Evolutionary conservation across 2,888 invertebrate species (phyloP).

Genomic region (Autographa pulchrina): DNA sequence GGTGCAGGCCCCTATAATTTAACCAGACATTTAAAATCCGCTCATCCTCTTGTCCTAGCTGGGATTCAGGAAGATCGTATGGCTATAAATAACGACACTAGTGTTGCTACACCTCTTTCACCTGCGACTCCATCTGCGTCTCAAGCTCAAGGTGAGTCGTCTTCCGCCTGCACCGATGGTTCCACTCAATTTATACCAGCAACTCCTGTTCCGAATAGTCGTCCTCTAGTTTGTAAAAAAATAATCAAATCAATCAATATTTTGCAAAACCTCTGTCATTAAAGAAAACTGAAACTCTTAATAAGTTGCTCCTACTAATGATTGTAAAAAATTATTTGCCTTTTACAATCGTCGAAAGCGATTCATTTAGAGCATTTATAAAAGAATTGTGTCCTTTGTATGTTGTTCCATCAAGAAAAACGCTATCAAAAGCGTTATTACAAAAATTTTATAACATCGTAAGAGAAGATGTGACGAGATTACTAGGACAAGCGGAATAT

Average conservation of each 20-base stretch:
- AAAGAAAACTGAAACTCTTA: conserved; percentile 11
- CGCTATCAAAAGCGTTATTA: no score
- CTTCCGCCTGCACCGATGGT: conserved; percentile 6
- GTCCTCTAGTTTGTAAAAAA: background rate
- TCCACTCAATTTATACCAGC: conserved; percentile 9
- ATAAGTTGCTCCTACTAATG: conserved; percentile 9
- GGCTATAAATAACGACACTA: conserved; percentile 8
- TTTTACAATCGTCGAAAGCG: conserved; percentile 26
- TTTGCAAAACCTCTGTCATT: conserved; percentile 16
- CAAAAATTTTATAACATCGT: no score
- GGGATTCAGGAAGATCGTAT: conserved; percentile 7
- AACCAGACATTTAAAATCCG: background rate
- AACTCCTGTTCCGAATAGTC: conserved; percentile 6
- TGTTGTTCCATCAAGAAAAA: no score
- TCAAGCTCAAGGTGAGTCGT: conserved; percentile 10
- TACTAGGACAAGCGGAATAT: no score
- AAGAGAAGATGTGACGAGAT: no score
- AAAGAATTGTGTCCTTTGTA: no score
- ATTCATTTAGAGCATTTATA: background rate
- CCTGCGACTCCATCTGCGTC: conserved; percentile 16
- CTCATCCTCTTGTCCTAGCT: conserved; percentile 6
- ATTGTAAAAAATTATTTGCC: conserved; percentile 21
- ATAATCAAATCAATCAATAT: conserved; percentile 12
- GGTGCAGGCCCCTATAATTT: background rate
- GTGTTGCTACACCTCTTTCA: conserved; percentile 32